Conservation (phyloP, 2,797 vertebrate genomes). For the Sebastiscus albofasciatus region DNA sequence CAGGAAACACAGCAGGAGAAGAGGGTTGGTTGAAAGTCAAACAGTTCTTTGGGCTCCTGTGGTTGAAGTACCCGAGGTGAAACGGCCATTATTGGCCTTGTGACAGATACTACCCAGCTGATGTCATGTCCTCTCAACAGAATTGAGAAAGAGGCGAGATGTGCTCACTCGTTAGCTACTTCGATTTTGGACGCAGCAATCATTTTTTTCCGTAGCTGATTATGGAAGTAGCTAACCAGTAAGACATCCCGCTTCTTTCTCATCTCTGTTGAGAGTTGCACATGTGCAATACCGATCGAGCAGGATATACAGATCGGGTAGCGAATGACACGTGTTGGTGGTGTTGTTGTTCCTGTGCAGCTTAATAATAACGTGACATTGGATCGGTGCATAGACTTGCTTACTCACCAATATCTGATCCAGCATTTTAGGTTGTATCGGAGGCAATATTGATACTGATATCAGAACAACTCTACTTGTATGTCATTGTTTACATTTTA, state of each 20-base stretch:
- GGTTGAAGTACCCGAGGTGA: neutral
- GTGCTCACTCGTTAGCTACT: too few relatives aligned
- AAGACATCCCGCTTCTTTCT: neutral
- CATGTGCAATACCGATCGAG: neutral
- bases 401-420: neutral
- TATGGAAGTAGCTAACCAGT: neutral
- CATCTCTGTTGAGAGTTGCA: neutral
- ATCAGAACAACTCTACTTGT: too few relatives aligned
- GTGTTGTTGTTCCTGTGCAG: neutral
- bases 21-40: neutral
- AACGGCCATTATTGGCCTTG: neutral
- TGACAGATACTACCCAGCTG: neutral
- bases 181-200: neutral
- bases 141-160: neutral
- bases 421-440: too few relatives aligned
- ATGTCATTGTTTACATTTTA: neutral
- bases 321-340: neutral
- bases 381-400: neutral
- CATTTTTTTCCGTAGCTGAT: neutral
- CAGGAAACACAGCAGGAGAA: neutral
- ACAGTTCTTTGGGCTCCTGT: neutral
- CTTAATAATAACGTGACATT: neutral
- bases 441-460: too few relatives aligned
- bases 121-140: neutral
- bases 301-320: neutral